phyloP scores from a whole-genome alignment of 2,797 vertebrate genomes.

The Tauraco hartlaubi region DNA sequence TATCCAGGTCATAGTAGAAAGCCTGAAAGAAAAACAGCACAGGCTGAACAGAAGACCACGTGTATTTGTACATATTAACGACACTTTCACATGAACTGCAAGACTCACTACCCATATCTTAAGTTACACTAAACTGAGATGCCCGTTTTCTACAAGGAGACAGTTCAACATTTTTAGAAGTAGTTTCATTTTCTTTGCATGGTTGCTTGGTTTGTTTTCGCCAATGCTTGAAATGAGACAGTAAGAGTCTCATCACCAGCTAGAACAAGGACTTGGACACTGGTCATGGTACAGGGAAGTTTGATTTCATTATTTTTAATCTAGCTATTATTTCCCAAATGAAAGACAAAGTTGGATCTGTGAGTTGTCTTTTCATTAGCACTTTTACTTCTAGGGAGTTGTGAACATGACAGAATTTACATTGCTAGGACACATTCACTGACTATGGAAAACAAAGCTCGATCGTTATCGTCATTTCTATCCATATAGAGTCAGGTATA shows the following conservation, averaged over 20 bases:
- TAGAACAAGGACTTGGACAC: not conserved
- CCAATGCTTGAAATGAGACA: not conserved
- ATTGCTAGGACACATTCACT: not conserved
- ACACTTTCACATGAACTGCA: not conserved
- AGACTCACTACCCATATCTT: not conserved
- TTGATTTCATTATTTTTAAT: not conserved
- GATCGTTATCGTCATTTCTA: not conserved
- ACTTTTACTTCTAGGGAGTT: not conserved
- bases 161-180: not conserved
- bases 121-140: not conserved
- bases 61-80: not conserved
- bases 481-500: not conserved
- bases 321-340: not conserved
- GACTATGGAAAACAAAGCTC: not conserved
- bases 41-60: not conserved
- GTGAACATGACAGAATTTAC: not conserved
- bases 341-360: not conserved
- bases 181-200: not conserved
- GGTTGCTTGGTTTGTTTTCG: not conserved
- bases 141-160: not conserved
- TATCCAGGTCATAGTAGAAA: slow-evolving; percentile 96
- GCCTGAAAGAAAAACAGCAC: slow-evolving; percentile 80
- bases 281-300: too few relatives aligned
- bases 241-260: not conserved
- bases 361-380: not conserved